These are phyloP conservation scores for Temnothorax longispinosus DNA, from an alignment of 1,140 invertebrate species.

Conservation along the genomic window DNA sequence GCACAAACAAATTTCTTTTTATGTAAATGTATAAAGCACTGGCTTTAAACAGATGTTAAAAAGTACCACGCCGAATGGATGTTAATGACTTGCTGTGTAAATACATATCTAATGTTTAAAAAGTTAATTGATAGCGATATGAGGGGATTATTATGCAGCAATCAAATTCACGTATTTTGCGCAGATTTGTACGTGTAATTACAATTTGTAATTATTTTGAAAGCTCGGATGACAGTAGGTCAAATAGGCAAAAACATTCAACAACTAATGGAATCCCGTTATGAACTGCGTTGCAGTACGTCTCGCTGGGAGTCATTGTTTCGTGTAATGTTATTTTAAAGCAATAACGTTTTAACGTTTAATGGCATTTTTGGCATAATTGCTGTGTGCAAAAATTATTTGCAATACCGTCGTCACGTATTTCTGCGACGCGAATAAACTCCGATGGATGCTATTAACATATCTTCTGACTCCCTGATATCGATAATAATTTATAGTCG, in stretches of 20 bases:
- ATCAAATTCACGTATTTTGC: constrained; percentile 38
- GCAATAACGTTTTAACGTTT: neutral
- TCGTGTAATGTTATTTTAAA: constrained; percentile 2
- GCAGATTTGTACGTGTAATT: constrained; percentile 31
- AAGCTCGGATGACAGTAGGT: constrained; percentile 6
- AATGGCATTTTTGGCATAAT: neutral
- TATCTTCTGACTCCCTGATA: neutral
- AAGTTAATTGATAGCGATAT: constrained; percentile 18
- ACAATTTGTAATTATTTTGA: constrained; percentile 31
- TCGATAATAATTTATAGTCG: constrained; percentile 29
- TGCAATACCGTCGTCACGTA: neutral
- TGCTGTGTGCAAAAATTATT: constrained; percentile 25
- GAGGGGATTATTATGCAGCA: constrained; percentile 1
- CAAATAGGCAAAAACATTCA: neutral
- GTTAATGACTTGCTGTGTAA: constrained; percentile 25
- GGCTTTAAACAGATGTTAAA: constrained; percentile 26
- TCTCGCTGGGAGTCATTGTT: neutral
- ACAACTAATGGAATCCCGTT: neutral
- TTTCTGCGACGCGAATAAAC: constrained; percentile 4
- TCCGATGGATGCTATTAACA: neutral
- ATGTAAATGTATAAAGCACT: neutral
- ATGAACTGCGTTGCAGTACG: neutral
- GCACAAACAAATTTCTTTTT: neutral
- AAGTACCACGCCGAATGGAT: neutral
- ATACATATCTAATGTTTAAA: constrained; percentile 34